phyloP scores from a whole-genome alignment of 2,113 vertebrate genomes.

The Elanoides forficatus region DNA sequence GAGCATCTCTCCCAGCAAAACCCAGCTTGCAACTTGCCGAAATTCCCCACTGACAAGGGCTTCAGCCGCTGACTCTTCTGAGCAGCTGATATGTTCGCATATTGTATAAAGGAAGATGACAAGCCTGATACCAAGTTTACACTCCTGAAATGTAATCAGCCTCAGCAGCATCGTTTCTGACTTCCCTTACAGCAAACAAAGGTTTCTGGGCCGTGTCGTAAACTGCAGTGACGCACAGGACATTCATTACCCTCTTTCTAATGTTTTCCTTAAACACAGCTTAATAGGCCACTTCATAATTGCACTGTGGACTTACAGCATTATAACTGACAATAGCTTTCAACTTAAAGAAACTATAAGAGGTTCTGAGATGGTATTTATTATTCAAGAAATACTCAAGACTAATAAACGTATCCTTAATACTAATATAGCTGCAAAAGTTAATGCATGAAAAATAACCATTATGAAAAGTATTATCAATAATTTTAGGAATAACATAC shows the following conservation, averaged over 20 bases:
- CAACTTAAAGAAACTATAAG: conserved; percentile 12
- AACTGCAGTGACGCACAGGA: background rate
- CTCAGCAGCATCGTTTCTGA: background rate
- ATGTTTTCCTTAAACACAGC: background rate
- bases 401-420: conserved; percentile 86
- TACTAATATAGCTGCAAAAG: conserved; percentile 81
- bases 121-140: background rate
- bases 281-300: background rate
- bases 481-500: conserved; percentile 88
- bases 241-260: background rate
- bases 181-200: background rate
- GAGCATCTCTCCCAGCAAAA: background rate
- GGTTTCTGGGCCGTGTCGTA: background rate
- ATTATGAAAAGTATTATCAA: conserved; percentile 88
- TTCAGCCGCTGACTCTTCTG: background rate
- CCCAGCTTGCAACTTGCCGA: background rate
- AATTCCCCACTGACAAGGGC: background rate
- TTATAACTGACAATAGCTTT: conserved; percentile 36
- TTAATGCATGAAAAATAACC: conserved; percentile 90
- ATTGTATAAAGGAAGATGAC: background rate
- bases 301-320: conserved; percentile 37
- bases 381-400: conserved; percentile 71
- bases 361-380: conserved; percentile 59
- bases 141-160: background rate
- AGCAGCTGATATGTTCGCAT: background rate